Evolutionary conservation across 2,888 invertebrate species (phyloP), one percentile per base, ranked within the genome.

Genomic region (Ditula angustiorana): DNA sequence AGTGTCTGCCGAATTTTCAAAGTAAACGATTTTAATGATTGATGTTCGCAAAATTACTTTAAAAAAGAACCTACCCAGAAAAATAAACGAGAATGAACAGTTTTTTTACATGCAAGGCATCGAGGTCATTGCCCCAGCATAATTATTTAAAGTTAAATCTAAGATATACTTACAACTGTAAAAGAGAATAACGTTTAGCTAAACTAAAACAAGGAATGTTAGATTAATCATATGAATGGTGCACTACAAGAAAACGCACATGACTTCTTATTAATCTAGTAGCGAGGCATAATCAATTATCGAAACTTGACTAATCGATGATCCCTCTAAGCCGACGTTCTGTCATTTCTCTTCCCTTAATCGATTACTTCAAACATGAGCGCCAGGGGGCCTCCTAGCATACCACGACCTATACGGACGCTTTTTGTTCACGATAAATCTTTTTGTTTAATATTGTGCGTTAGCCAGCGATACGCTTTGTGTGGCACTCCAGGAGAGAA

Each of bases 301-400:
- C 88, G 74, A 90, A 90, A 88, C 83, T 83, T 90, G 90, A 92
- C 85, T 87, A 88, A 92, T 92, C 81, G 87, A 81, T 79, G 83
- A 80, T 81, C 81, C 85, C 78, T 85, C 86, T 88, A 87, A 86
- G 85, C 79, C 81, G 90, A 90, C 89, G 84, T 87, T 77, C 86
- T 92, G 92, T 92, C 92, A 92, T 92, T 92, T 91, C 91, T 92
- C 92, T 89, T 90, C 83, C 86, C 81, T 84, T 88, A 90, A 90
- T 90, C 90, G 91, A 92, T 91, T 88, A 90, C 83, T 90, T 88
- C 83, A 89, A 89, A 88, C 87, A 85, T 84, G 78, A 88, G 70
- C 92, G 82, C 80, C 86, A 88, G 92, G 92, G 90, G 92, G 90
- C 87, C 90, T 79, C 72, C 79, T 80, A 81, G 82, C 75, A 74